Base-by-base conservation (phyloP, 2,797 vertebrate species). In the Anolis apletophallus region DNA sequence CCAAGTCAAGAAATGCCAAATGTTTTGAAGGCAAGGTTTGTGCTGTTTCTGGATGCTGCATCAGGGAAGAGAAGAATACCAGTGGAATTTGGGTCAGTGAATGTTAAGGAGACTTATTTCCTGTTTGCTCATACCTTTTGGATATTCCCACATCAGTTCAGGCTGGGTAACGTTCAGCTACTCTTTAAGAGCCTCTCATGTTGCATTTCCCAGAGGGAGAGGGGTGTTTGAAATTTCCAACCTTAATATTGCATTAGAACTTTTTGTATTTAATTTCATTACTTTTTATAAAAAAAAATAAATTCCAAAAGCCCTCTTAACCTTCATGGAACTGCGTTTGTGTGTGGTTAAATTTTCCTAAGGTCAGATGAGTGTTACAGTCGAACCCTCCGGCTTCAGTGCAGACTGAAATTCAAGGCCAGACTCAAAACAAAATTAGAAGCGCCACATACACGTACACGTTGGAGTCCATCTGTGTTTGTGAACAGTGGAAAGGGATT, bases 181-280 rank as follows among this genome's bases (percentile, higher is more conserved):
- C 34, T 71, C 40, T 46, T 46, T 34, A 73, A 81, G 29, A 59
- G 75, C 61, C 46, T 82, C 82, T 73, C 80, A 55, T 78, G 14
- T 78, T 85, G 32, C 84, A 64, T 88, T 85, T 88, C 46, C 67
- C 26, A n/a, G 68, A 78, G 75, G 55, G 57, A 64, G 46, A 32
- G n/a, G 86, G 76, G 55, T 84, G 46, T 87, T 85, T 88, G 85
- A 79, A 79, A 83, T 78, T 83, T 83, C 80, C 80, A 88, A 68
- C 67, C 55, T 73, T 67, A 79, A 55, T 88, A 77, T 81, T 88
- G 67, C 87, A 85, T 88, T 85, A 78, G 80, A 79, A 73, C 55
- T 84, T 83, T 87, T 88, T 88, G 87, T 85, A 85, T 85, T 88
- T 88, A 81, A 81, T 88, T 88, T 82, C 83, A 88, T 81, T 78